These are phyloP conservation scores for Drosophila sucinea DNA, from an alignment of 1,140 invertebrate genomes.

Conservation along the genomic window DNA sequence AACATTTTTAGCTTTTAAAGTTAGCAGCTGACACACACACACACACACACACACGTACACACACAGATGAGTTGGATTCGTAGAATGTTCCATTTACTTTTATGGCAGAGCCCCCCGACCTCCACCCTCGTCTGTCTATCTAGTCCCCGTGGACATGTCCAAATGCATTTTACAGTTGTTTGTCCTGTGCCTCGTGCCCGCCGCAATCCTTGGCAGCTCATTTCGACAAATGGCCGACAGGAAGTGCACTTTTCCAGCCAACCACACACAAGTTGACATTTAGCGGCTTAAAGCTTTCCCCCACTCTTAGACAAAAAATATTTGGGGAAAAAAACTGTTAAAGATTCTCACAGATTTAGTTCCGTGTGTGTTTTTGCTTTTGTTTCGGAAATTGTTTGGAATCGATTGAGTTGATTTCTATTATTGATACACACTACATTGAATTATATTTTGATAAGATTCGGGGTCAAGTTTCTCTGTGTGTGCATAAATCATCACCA, in stretches of 20 bases:
- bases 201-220: slow-evolving; percentile 76
- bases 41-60: slow-evolving; percentile 19
- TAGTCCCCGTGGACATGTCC: slow-evolving; percentile 56
- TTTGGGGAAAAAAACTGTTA: slow-evolving; percentile 13
- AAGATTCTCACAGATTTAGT: slow-evolving; percentile 4
- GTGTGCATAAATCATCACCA: slow-evolving; percentile 72
- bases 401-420: slow-evolving; percentile 69
- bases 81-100: slow-evolving; percentile 73
- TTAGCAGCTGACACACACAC: slow-evolving; percentile 63
- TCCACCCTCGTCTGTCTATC: slow-evolving; percentile 3
- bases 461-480: slow-evolving; percentile 55
- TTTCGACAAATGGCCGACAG: slow-evolving; percentile 77
- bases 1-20: slow-evolving; percentile 78
- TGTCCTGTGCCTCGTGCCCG: slow-evolving; percentile 69
- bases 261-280: slow-evolving; percentile 40
- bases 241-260: slow-evolving; percentile 55
- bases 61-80: slow-evolving; percentile 26
- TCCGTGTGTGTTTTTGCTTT: slow-evolving; percentile 12
- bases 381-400: slow-evolving; percentile 54
- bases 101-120: slow-evolving; percentile 48
- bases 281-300: slow-evolving; percentile 40
- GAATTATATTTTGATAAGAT: slow-evolving; percentile 65
- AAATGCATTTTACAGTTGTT: slow-evolving; percentile 77
- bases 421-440: slow-evolving; percentile 73
- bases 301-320: slow-evolving; percentile 27